These are phyloP conservation scores for Sarcophaga caerulescens DNA, from an alignment of 2,888 invertebrate genomes.

Conservation along the genomic window DNA sequence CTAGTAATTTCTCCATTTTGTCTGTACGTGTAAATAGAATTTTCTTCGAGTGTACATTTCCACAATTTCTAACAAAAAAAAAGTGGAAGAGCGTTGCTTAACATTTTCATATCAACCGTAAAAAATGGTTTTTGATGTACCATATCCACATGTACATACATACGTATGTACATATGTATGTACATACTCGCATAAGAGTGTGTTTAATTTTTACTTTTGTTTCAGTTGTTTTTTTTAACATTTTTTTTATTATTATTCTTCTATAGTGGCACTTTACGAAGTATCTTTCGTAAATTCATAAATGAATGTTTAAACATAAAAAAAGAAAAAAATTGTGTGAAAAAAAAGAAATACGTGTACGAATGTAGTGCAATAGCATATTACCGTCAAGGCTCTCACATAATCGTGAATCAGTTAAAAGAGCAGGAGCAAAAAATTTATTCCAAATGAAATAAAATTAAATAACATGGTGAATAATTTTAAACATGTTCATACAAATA, in stretches of 20 bases:
- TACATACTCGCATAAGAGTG: too few relatives aligned
- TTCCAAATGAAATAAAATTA: constrained; percentile 53
- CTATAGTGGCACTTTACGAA: constrained; percentile 19
- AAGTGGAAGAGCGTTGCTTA: background rate
- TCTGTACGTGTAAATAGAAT: background rate
- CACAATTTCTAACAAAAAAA: background rate
- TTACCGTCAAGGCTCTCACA: constrained; percentile 34
- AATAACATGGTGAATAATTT: constrained; percentile 41
- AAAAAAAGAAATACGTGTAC: background rate
- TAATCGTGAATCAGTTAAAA: constrained; percentile 39
- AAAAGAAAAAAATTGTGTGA: too few relatives aligned
- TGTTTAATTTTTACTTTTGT: background rate
- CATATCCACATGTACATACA: background rate
- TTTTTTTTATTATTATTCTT: background rate
- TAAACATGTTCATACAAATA: background rate
- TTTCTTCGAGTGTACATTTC: background rate
- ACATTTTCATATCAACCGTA: constrained; percentile 26
- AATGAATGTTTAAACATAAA: constrained; percentile 12
- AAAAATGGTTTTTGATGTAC: constrained; percentile 38
- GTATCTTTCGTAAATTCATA: constrained; percentile 19
- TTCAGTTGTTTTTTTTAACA: background rate
- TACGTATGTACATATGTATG: background rate
- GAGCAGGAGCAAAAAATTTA: constrained; percentile 8
- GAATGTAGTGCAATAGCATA: constrained; percentile 1
- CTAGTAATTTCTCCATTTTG: too few relatives aligned